phyloP scores from a whole-genome alignment of 2,888 invertebrate species.

The Smittia aterrima region DNA sequence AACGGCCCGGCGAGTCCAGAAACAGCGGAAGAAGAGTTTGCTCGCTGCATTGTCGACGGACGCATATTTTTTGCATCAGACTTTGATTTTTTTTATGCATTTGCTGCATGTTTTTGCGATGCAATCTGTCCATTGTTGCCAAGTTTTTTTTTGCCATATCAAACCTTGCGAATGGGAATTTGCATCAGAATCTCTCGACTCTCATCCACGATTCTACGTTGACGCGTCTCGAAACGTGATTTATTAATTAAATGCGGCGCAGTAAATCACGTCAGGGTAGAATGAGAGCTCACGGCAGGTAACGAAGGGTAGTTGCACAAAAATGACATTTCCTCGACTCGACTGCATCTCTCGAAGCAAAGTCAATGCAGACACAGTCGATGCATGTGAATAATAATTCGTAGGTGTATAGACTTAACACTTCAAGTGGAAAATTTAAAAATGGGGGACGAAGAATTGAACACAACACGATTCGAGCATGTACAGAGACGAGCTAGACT shows the following conservation, averaged over 20 bases:
- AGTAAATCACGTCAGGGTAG: slow-evolving; percentile 10
- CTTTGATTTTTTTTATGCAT: background rate
- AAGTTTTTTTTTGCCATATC: slow-evolving; percentile 1
- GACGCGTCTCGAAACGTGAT: slow-evolving; percentile 1
- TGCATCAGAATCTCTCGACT: too few relatives aligned
- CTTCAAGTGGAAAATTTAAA: background rate
- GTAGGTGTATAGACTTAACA: background rate
- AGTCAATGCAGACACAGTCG: too few relatives aligned
- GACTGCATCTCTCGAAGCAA: too few relatives aligned
- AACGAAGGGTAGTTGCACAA: too few relatives aligned
- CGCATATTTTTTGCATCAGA: too few relatives aligned
- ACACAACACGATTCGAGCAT: background rate
- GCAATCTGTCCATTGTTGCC: slow-evolving; percentile 17
- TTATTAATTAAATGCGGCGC: slow-evolving; percentile 22
- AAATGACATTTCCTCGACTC: too few relatives aligned
- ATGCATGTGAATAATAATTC: background rate
- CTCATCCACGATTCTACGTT: too few relatives aligned
- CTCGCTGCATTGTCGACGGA: background rate
- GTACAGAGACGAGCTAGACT: background rate
- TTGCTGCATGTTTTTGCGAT: background rate
- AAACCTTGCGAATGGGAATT: background rate
- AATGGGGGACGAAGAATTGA: background rate
- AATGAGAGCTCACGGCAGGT: background rate
- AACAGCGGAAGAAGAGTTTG: background rate
- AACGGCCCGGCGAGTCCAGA: background rate